Percentiles rank a stretch among this genome's conserved stretches.
These are phyloP conservation scores for Enteromius thamalakanensis DNA, from an alignment of 2,797 vertebrate genomes.

Conservation along the genomic window DNA sequence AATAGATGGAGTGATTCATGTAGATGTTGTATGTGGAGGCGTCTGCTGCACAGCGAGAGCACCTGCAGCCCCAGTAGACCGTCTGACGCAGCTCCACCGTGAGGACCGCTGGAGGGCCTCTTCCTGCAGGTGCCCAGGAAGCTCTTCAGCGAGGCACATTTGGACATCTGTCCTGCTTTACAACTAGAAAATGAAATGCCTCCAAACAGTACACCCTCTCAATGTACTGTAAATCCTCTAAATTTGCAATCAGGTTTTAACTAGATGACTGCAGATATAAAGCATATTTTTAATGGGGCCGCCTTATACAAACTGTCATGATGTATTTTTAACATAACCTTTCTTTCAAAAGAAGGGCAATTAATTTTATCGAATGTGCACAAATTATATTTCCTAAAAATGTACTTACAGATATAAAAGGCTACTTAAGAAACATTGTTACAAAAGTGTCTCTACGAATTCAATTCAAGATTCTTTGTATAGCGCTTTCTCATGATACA, in stretches of 20 bases:
- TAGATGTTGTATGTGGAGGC: neutral
- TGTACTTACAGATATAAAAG: too few species aligned
- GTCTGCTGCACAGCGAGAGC: neutral
- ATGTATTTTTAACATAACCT: neutral
- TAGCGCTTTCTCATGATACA: too few species aligned
- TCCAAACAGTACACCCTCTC: neutral
- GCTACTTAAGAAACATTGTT: too few species aligned
- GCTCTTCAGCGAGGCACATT: conserved; percentile 11
- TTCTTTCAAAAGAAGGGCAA: neutral
- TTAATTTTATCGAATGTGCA: neutral
- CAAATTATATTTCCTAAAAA: too few species aligned
- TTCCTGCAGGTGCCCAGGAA: conserved; percentile 27
- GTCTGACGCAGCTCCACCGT: neutral
- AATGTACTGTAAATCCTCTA: neutral
- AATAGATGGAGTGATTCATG: conserved; percentile 3
- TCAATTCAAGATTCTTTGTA: too few species aligned
- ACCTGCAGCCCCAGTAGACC: neutral
- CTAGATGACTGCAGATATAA: neutral
- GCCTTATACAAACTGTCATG: neutral
- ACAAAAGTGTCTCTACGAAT: too few species aligned
- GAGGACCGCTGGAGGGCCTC: conserved; percentile 31
- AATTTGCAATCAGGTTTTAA: neutral
- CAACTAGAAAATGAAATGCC: neutral
- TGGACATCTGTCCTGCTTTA: conserved; percentile 11
- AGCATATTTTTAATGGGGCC: neutral